Conservation (phyloP, 2,888 invertebrate species). For the Aphodius granarius region DNA sequence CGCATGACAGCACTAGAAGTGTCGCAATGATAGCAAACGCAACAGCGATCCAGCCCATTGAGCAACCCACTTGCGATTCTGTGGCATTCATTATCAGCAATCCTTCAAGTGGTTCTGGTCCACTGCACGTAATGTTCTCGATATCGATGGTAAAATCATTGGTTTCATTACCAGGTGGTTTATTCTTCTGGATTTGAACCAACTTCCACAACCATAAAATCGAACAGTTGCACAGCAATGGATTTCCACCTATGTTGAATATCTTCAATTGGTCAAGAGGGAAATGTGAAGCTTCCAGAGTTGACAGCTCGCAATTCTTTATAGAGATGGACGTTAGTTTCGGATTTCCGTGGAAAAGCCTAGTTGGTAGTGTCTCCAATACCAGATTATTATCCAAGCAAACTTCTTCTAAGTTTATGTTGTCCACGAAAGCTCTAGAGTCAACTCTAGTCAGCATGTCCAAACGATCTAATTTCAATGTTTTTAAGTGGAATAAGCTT, state of each 20-base stretch:
- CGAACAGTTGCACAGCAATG: slow-evolving; percentile 84
- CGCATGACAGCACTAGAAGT: slow-evolving; percentile 42
- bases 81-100: slow-evolving; percentile 61
- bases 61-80: slow-evolving; percentile 66
- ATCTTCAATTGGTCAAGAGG: slow-evolving; percentile 77
- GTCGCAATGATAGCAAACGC: slow-evolving; percentile 53
- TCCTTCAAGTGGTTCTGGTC: slow-evolving; percentile 60
- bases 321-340: slow-evolving; percentile 76
- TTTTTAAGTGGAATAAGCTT: slow-evolving; percentile 79
- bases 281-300: slow-evolving; percentile 78
- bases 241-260: slow-evolving; percentile 79
- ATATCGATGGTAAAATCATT: slow-evolving; percentile 58
- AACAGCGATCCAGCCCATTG: slow-evolving; percentile 63
- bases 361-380: slow-evolving; percentile 73
- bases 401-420: slow-evolving; percentile 78
- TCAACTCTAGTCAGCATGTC: slow-evolving; percentile 71
- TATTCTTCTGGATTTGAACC: slow-evolving; percentile 49
- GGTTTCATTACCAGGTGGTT: slow-evolving; percentile 39
- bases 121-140: slow-evolving; percentile 61
- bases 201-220: slow-evolving; percentile 85
- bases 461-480: slow-evolving; percentile 71
- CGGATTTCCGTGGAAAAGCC: slow-evolving; percentile 82
- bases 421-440: slow-evolving; percentile 80
- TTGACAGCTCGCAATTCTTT: slow-evolving; percentile 73
- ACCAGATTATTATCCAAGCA: slow-evolving; percentile 77